These are phyloP conservation scores for Spatulosminthurus flaviceps DNA, from an alignment of 2,888 invertebrate genomes.

Conservation along the genomic window DNA sequence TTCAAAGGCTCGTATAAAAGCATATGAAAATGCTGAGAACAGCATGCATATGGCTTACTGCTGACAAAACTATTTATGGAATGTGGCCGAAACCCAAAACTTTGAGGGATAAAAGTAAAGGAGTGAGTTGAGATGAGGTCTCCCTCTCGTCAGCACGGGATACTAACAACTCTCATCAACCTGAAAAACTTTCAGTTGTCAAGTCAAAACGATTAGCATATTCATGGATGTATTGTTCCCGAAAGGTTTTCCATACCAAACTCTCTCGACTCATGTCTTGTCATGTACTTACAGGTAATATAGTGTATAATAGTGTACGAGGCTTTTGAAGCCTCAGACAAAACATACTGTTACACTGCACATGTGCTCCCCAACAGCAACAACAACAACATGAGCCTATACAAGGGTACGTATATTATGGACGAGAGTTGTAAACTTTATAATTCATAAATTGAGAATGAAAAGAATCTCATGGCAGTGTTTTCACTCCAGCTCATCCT, in stretches of 20 bases:
- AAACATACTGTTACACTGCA: no score
- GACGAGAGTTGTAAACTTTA: constrained; percentile 24
- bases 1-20: no score
- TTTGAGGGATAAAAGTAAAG: not conserved
- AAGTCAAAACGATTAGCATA: constrained; percentile 50
- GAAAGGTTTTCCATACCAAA: not conserved
- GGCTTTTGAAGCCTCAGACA: no score
- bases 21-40: no score
- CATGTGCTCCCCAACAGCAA: not conserved
- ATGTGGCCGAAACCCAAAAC: constrained; percentile 56
- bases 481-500: constrained; percentile 34
- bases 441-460: constrained; percentile 46
- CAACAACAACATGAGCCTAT: not conserved
- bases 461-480: constrained; percentile 28
- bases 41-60: not conserved
- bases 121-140: constrained; percentile 10
- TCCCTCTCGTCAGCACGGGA: constrained; percentile 56
- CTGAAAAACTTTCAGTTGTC: constrained; percentile 46
- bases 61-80: constrained; percentile 54
- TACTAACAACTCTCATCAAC: constrained; percentile 51
- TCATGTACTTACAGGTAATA: constrained; percentile 20
- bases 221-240: constrained; percentile 43
- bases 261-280: not conserved
- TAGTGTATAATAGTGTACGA: no score
- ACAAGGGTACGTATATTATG: not conserved